phyloP scores from a whole-genome alignment of 2,113 vertebrate species.

The Malaclemys terrapin region DNA sequence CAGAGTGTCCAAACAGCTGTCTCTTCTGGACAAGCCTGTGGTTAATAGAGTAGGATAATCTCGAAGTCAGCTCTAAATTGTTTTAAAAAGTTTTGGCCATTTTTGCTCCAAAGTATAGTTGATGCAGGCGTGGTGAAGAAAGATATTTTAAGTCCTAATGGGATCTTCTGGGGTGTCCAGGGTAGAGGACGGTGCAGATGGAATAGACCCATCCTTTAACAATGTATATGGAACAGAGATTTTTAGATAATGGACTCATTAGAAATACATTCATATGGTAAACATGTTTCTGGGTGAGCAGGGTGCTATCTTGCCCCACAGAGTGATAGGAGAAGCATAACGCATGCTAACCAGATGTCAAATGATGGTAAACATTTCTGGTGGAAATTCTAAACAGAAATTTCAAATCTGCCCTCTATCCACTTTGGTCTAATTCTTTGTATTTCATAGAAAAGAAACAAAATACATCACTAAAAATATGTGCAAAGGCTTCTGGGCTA shows the following conservation, averaged over 20 bases:
- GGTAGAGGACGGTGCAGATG: neutral
- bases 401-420: neutral
- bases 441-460: neutral
- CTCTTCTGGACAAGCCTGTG: slow-evolving; percentile 50
- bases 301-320: neutral
- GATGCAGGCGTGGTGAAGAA: neutral
- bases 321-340: neutral
- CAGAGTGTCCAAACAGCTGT: slow-evolving; percentile 57
- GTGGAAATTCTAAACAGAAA: neutral
- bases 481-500: neutral
- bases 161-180: neutral
- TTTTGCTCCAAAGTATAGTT: neutral
- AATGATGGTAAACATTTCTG: neutral
- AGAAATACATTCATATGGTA: neutral
- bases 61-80: neutral
- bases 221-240: neutral
- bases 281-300: neutral
- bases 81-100: neutral
- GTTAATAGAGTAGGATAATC: slow-evolving; percentile 55
- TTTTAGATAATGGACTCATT: neutral
- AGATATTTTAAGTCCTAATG: neutral
- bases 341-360: neutral
- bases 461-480: neutral
- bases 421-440: neutral
- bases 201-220: neutral